Evolutionary conservation across 2,797 vertebrate species (phyloP).

Genomic region (Hozukius guyotensis): DNA sequence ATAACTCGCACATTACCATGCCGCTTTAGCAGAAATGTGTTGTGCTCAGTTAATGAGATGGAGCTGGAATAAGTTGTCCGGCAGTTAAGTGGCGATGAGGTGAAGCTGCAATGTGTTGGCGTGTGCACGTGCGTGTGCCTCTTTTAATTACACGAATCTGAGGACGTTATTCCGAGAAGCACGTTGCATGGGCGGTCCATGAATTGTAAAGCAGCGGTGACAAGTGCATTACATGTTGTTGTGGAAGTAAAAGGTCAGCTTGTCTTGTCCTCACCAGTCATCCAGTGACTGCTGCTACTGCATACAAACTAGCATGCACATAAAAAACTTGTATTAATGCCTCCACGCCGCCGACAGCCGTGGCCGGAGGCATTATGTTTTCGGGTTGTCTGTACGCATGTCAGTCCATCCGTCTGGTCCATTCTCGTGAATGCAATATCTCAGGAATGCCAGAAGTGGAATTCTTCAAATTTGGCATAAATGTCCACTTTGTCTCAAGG

Average conservation of each 20-base stretch:
- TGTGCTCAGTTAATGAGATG: constrained; percentile 42
- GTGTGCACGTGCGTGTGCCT: background rate
- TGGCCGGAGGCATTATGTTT: background rate
- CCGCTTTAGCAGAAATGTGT: constrained; percentile 29
- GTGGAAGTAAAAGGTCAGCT: constrained; percentile 65
- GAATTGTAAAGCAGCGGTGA: constrained; percentile 55
- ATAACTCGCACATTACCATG: constrained; percentile 29
- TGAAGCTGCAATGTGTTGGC: background rate
- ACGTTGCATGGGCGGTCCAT: constrained; percentile 17
- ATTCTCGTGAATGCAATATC: background rate
- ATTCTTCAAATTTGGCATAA: too few species aligned
- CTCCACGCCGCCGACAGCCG: background rate
- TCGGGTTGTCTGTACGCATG: background rate
- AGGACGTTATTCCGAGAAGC: constrained; percentile 31
- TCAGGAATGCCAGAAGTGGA: too few species aligned
- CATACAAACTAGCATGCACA: constrained; percentile 46
- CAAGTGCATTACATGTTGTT: constrained; percentile 61
- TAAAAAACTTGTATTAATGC: background rate
- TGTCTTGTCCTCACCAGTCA: constrained; percentile 41
- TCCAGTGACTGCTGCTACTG: constrained; percentile 4
- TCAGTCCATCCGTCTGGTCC: background rate
- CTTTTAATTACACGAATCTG: constrained; percentile 47
- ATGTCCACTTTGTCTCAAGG: background rate
- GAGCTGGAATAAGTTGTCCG: constrained; percentile 30
- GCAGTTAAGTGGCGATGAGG: constrained; percentile 23